Base-by-base conservation (phyloP, 1,140 invertebrate genomes). In the Atopsyche davidsoni region DNA sequence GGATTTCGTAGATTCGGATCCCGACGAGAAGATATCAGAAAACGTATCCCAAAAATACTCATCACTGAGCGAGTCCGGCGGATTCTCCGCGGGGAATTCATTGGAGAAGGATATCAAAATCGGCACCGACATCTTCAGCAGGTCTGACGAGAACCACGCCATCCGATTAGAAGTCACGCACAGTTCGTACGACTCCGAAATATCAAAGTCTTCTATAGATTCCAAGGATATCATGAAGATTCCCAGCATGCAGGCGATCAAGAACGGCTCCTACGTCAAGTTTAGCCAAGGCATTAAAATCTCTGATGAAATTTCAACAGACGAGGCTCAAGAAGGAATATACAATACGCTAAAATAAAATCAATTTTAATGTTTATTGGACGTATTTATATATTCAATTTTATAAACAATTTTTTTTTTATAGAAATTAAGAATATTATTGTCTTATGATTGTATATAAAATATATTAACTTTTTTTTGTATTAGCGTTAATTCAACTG, bases 271-370 rank as follows among this genome's bases (percentile, higher is more conserved):
- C 4, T 58, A 58, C 24, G 47, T 58, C 2, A 58, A 58, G 24
- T 53, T 58, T 28, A 50, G 43, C 39, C 51, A 58, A 28, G 51
- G 47, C 6, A 36, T 46, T 9, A 47, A 43, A 2, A 31, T 47
- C 2, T 18, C 42, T 0, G 36, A 31, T 25, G 41, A 49, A 10
- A 24, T 49, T 4, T 25, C 44, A 7, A 16, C 21, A 1, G 34
- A 47, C 16, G 35, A 47, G 3, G 24, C 47, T 1, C 14, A 39
- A 0, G 55, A 53, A 40, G 43, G 25, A 28, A 58, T 58, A 36
- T 58, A 58, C 24, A 58, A 52, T 34, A 58, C 55, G 0, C 24
- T 58, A 21, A 58, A 58, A 51, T 58, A 36, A 58, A 34, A 34
- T 34, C 4, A 34, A 34, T 17, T 1, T 34, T 13, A 34, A 34